Evolutionary conservation across 2,113 vertebrate species (phyloP), one percentile per base, ranked within the genome.

Genomic region (Phrynocephalus versicolor): DNA sequence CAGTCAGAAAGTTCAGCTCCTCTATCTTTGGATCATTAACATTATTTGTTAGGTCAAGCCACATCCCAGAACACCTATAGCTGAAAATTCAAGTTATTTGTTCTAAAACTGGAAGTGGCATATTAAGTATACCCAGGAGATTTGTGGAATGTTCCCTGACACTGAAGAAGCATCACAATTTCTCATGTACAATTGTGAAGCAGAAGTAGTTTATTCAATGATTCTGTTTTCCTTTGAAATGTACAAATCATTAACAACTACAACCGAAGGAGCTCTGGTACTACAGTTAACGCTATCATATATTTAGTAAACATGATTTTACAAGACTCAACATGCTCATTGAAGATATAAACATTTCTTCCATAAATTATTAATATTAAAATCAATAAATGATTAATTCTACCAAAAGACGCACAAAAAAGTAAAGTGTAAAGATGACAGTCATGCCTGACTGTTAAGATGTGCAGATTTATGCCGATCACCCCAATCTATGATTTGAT

Each of bases 1-100:
- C 51, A 90, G 82, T 70, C 86, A 85, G 85, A 94, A 94, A 92
- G 90, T 92, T 94, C 93, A 92, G 86, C 87, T 89, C 86, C 85
- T 91, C 93, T 94, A 87, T 92, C 92, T 95, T 90, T 92, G 94
- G 92, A 88, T 91, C 94, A 94, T 91, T 94, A 93, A 93, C 71
- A 64, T 51, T 92, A 80, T 84, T 91, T 94, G 89, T 93, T 92
- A 93, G 94, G 92, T 92, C 94, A 94, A 89, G 89, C 87, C 91
- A 86, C 76, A 89, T 92, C 91, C 86, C 93, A 30, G 78, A 92
- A 88, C 87, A 91, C 88, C 88, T 84, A 89, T 81, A 87, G 82
- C 81, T 84, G 85, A 92, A 91, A 94, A 67, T 82, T 85, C 71
- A 85, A 91, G 82, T 73, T n/a, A 91, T 89, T 90, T 89, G 87